A percentile compares a stretch with the other conserved stretches of the same genome.
These are phyloP conservation scores for Romanogobio albipinnatus DNA, from an alignment of 2,113 vertebrate genomes.

Conservation along the genomic window DNA sequence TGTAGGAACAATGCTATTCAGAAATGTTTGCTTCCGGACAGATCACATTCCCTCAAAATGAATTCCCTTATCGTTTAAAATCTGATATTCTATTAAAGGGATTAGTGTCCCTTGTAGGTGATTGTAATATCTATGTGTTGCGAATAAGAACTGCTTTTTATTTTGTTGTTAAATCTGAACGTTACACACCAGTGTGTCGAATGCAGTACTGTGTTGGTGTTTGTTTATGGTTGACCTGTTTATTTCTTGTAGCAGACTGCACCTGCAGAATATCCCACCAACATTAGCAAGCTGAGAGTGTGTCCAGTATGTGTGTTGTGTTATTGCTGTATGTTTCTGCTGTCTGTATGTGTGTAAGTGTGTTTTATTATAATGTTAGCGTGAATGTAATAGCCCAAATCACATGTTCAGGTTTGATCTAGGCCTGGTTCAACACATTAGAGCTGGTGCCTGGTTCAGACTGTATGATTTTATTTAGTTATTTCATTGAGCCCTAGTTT, in stretches of 20 bases:
- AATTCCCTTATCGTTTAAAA: neutral
- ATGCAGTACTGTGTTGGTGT: neutral
- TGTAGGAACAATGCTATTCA: neutral
- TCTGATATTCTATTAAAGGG: neutral
- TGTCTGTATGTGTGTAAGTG: constrained; percentile 32
- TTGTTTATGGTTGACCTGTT: constrained; percentile 5
- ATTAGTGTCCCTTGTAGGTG: neutral
- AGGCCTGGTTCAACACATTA: neutral
- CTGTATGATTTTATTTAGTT: neutral
- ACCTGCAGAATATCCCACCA: neutral
- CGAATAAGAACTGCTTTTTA: neutral
- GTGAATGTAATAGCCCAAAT: constrained; percentile 16
- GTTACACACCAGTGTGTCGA: neutral
- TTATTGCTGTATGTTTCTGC: constrained; percentile 23
- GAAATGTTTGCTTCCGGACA: too few relatives aligned
- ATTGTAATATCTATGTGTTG: neutral
- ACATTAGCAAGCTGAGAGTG: constrained; percentile 20
- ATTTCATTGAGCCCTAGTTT: constrained; percentile 11
- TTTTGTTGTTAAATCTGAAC: constrained; percentile 3
- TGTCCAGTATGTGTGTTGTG: constrained; percentile 17
- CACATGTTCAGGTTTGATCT: constrained; percentile 20
- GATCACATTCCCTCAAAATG: neutral
- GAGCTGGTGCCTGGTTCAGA: neutral
- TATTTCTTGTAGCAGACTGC: constrained; percentile 18
- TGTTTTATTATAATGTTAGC: neutral